A percentile compares a stretch with the other conserved stretches of the same genome.
Evolutionary conservation across 2,797 vertebrate species (phyloP).

Genomic region (Mareca penelope): DNA sequence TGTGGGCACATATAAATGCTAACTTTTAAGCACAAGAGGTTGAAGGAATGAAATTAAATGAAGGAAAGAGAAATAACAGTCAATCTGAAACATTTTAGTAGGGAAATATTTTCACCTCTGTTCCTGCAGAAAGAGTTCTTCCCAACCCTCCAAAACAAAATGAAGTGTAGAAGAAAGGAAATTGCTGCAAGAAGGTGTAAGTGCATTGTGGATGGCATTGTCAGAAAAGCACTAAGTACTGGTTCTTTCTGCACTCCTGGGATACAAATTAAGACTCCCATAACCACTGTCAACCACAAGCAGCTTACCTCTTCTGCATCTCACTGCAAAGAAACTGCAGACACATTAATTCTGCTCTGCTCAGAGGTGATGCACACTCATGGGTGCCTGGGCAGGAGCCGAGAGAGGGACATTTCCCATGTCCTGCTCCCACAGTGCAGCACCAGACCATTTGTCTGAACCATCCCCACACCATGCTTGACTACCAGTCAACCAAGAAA

Average conservation of each 20-base stretch:
- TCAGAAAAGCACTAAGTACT: background rate
- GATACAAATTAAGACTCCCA: background rate
- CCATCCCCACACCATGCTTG: no score
- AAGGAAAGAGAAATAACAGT: background rate
- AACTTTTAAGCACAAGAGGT: background rate
- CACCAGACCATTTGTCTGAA: background rate
- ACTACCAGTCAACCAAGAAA: background rate
- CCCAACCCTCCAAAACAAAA: background rate
- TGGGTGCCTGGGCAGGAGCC: background rate
- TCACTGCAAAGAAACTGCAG: accelerated
- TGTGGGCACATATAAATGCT: background rate
- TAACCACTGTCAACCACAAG: background rate
- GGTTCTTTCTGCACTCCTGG: accelerated
- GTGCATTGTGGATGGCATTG: background rate
- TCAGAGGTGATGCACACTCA: no score
- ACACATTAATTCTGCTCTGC: background rate
- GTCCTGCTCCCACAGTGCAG: accelerated
- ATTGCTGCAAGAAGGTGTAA: background rate
- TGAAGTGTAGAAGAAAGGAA: background rate
- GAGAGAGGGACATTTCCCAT: background rate
- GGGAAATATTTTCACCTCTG: background rate
- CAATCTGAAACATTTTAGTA: background rate
- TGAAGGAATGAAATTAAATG: background rate
- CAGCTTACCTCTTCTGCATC: background rate
- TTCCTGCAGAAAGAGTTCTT: background rate